phyloP scores from a whole-genome alignment of 2,113 vertebrate genomes.

The Tylochromis polylepis region DNA sequence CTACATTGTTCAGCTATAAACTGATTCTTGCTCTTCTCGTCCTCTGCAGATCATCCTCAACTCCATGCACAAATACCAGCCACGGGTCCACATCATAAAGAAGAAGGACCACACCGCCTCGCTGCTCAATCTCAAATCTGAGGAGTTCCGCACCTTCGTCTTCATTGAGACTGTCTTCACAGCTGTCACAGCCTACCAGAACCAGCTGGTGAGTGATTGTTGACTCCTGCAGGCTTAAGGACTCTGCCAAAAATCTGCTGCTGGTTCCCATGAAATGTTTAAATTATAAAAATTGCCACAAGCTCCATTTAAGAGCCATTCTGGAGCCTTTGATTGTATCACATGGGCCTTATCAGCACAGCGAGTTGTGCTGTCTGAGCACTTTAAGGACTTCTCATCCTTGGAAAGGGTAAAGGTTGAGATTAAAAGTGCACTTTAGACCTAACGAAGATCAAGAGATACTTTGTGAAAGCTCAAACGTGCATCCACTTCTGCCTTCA shows the following conservation, averaged over 20 bases:
- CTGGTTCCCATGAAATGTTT: neutral
- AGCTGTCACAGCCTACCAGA: slow-evolving; percentile 97
- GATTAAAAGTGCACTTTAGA: neutral
- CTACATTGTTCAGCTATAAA: neutral
- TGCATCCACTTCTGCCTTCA: neutral
- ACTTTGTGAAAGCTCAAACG: neutral
- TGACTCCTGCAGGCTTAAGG: neutral
- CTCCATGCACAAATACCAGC: slow-evolving; percentile 99
- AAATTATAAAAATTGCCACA: neutral
- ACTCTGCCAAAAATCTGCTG: neutral
- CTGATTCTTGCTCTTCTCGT: neutral
- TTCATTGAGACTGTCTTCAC: slow-evolving; percentile 97
- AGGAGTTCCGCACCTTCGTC: slow-evolving; percentile 96
- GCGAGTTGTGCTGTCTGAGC: neutral
- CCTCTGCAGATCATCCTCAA: slow-evolving; percentile 90
- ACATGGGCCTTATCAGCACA: neutral
- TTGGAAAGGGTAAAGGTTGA: neutral
- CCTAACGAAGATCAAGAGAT: neutral
- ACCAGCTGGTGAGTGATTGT: slow-evolving; percentile 87
- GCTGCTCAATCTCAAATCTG: slow-evolving; percentile 94
- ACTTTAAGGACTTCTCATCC: neutral
- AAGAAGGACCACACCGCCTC: slow-evolving; percentile 99
- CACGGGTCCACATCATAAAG: slow-evolving; percentile 97
- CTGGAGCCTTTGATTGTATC: neutral
- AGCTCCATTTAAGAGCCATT: neutral